Evolutionary conservation across 2,797 vertebrate species (phyloP), one percentile per base, ranked within the genome.

Genomic region (Sylvia borin): DNA sequence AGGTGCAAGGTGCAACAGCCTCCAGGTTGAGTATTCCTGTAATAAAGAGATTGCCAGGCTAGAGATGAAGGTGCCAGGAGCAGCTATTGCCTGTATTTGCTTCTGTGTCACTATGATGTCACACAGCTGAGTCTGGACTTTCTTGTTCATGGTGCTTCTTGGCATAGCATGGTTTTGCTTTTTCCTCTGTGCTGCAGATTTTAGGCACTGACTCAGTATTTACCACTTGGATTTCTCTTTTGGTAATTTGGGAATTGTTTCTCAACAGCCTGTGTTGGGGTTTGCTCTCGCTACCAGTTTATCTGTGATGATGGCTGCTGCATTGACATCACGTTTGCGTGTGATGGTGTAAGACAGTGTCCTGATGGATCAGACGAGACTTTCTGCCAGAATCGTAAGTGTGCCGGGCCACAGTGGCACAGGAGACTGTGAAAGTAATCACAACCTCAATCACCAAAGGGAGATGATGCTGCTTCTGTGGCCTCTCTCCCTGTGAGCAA

Each of bases 271-370:
- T 99, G 99, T 64, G 97, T 96, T 1, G 98, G 98, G 17, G 97
- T 96, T 79, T 99, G 99, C 91, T 99, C 99, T 0, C 98, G 98
- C 85, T 99, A 99, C 97, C 99, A 99, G 98, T 99, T 99, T 94
- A 98, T 98, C 93, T 99, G 99, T 38, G 99, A 99, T 2, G 98
- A 99, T 1, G 99, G 99, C 85, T 99, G 99, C 97, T 99, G 99
- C 70, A 98, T 99, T 42, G 99, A 99, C 97, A 99, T 99, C 97
- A 99, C 98, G 0, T 98, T 99, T 78, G 99, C 99, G 16, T 99
- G 99, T 1, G 99, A 99, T 21, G 98, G 99, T 26, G 98, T 98
- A 83, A 98, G 98, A 20, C 99, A 99, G 77, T 99, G 99, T 83
- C 98, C 99, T 1, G 99, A 99, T 25, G 98, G 98, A 48, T 99